Evolutionary conservation across 2,113 vertebrate genomes (phyloP).

Genomic region (Merops nubicus): DNA sequence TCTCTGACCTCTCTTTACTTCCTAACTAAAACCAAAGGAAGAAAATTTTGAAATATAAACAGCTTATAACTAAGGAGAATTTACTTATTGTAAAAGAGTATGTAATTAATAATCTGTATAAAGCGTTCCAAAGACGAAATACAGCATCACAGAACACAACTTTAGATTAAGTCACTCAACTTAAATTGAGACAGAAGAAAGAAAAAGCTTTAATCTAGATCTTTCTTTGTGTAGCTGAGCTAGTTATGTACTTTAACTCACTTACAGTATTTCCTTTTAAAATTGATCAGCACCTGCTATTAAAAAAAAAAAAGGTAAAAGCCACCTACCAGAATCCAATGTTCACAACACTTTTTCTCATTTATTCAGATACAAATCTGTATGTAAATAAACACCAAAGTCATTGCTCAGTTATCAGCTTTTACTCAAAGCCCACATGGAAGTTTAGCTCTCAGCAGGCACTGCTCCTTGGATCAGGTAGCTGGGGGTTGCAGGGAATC

Average conservation of each 20-base stretch:
- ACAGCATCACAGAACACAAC: neutral
- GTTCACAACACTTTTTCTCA: neutral
- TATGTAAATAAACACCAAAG: neutral
- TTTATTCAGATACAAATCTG: neutral
- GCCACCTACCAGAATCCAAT: neutral
- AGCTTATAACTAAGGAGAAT: neutral
- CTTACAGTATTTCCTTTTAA: neutral
- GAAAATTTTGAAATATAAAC: neutral
- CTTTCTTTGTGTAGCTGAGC: neutral
- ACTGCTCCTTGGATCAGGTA: too few relatives aligned
- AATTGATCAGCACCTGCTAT: neutral
- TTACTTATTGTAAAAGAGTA: neutral
- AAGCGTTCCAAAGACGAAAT: neutral
- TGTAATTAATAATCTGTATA: neutral
- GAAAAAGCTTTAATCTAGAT: neutral
- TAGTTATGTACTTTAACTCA: neutral
- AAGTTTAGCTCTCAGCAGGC: neutral
- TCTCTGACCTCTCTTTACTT: neutral
- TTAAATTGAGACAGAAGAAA: neutral
- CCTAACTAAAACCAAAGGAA: neutral
- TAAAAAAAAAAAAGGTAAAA: neutral
- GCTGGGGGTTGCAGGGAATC: neutral
- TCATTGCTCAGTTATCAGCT: neutral
- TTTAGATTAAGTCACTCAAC: neutral
- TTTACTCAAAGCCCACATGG: neutral